Percentiles rank a stretch among this genome's conserved stretches.
phyloP scores from a whole-genome alignment of 2,888 invertebrate species.

The Meteorus colon region DNA sequence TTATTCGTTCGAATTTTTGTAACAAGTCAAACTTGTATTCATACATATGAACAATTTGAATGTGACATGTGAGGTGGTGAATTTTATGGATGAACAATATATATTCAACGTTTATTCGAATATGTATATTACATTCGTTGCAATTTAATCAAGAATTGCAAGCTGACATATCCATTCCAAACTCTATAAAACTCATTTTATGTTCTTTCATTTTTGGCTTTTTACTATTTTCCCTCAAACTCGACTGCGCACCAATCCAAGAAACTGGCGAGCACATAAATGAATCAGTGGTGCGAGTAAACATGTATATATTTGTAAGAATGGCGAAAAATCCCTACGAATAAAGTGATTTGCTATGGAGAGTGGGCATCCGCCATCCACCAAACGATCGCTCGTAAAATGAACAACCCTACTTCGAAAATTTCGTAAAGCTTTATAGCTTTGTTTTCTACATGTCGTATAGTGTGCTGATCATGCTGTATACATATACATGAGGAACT shows the following conservation, averaged over 20 bases:
- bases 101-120: background rate
- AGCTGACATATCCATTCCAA: background rate
- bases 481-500: background rate
- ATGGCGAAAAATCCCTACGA: constrained; percentile 36
- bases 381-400: constrained; percentile 50
- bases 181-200: background rate
- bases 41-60: background rate
- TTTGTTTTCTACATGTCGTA: constrained; percentile 49
- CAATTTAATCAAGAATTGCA: constrained; percentile 7
- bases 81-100: background rate
- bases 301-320: background rate
- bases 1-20: background rate
- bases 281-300: constrained; percentile 31
- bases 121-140: background rate
- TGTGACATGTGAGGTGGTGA: background rate
- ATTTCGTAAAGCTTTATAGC: constrained; percentile 48
- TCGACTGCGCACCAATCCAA: background rate
- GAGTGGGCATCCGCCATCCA: constrained; percentile 42
- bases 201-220: background rate
- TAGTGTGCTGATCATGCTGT: constrained; percentile 29
- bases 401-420: constrained; percentile 37
- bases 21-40: background rate
- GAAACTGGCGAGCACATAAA: constrained; percentile 4
- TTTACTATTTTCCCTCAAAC: constrained; percentile 16
- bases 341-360: constrained; percentile 38